A percentile compares a stretch with the other conserved stretches of the same genome.
Conservation (phyloP, 2,113 vertebrate species). For the Willisornis vidua region DNA sequence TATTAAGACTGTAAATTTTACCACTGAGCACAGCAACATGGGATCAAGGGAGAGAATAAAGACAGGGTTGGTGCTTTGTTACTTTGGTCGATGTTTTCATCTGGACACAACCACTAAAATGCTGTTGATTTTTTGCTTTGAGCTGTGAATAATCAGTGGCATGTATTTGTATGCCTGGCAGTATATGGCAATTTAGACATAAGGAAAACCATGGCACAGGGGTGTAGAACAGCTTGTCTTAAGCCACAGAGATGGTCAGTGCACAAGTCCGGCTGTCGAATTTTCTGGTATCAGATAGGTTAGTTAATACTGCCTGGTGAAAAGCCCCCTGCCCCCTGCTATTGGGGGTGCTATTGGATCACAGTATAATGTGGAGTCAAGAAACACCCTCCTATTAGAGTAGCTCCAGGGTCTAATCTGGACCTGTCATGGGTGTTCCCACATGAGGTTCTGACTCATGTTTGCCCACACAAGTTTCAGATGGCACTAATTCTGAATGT, state of each 20-base stretch:
- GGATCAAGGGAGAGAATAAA: not conserved
- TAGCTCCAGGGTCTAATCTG: not conserved
- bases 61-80: not conserved
- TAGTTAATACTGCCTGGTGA: not conserved
- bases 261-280: not conserved
- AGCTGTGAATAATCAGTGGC: not conserved
- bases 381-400: not conserved
- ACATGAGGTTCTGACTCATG: not conserved
- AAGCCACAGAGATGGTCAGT: not conserved
- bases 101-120: not conserved
- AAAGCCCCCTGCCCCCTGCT: not conserved
- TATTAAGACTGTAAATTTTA: conserved; percentile 6
- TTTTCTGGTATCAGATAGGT: not conserved
- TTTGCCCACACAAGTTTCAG: not conserved
- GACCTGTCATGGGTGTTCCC: not conserved
- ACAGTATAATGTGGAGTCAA: not conserved
- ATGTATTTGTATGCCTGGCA: not conserved
- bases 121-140: not conserved
- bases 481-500: not conserved
- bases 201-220: not conserved
- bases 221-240: not conserved
- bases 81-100: not conserved
- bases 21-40: not conserved
- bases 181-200: not conserved
- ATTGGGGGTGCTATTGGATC: not conserved